Conservation (phyloP, 2,888 invertebrate species). For the Heteromyza rotundicornis region DNA sequence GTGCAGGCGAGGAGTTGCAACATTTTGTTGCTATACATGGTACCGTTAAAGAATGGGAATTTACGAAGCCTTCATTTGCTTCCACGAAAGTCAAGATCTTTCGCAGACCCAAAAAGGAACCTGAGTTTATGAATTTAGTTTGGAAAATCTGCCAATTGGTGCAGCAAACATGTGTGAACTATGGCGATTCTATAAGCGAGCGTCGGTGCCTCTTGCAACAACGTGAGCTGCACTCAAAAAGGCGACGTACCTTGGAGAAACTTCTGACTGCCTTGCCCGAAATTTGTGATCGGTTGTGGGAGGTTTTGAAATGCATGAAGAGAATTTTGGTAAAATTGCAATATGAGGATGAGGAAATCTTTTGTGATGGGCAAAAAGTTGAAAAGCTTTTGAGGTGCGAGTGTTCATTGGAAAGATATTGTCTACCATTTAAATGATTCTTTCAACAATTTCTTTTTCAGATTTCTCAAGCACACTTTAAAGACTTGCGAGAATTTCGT, state of each 20-base stretch:
- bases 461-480: constrained; percentile 43
- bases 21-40: constrained; percentile 5
- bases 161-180: constrained; percentile 37
- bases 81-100: constrained; percentile 35
- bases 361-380: background rate
- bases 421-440: too few relatives aligned
- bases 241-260: constrained; percentile 44
- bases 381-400: constrained; percentile 30
- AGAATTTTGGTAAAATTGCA: constrained; percentile 30
- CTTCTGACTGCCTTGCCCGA: constrained; percentile 35
- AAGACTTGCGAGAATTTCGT: constrained; percentile 41
- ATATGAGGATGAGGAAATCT: background rate
- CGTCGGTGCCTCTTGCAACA: constrained; percentile 35
- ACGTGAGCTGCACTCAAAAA: constrained; percentile 43
- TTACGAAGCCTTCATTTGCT: background rate
- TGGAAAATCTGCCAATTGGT: constrained; percentile 40
- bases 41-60: background rate
- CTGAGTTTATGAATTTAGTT: constrained; percentile 41
- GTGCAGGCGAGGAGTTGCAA: constrained; percentile 13
- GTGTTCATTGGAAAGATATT: too few relatives aligned
- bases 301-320: constrained; percentile 20
- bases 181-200: constrained; percentile 36
- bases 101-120: constrained; percentile 43
- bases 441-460: constrained; percentile 27
- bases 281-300: constrained; percentile 30